Base-by-base conservation (phyloP, 2,888 invertebrate genomes). In the Loripinus fragilis region DNA sequence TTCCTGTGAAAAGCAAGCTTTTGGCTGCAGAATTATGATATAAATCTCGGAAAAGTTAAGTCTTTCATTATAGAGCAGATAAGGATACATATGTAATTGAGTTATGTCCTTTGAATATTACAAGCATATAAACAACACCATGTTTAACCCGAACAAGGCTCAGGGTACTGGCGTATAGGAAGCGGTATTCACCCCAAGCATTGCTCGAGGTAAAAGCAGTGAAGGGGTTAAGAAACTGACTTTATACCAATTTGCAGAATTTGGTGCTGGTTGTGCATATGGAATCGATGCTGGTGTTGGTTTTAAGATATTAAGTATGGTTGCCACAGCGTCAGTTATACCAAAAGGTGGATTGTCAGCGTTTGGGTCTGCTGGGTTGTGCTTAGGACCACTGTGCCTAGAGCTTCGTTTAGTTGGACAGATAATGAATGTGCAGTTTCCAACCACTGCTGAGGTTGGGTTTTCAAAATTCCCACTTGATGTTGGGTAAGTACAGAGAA, bases 391-490 rank as follows among this genome's bases (percentile, higher is more conserved):
- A 0, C 48, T 89, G 38, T 76, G 74, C 42, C 87, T 78, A 5
- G 80, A 81, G 50, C 76, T 88, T 20, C 60, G 71, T 38, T 73
- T 89, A 8, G 74, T 67, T 20, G 89, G 87, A 2, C 74, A 80
- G 48, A 74, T 89, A 20, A 69, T 86, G 70, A 73, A 83, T n/a
- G 69, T 82, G 3, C 52, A 64, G 12, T 87, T 89, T 71, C 89
- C 89, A 30, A 86, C 86, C 5, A 66, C 42, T 12, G 86, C 85
- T 12, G 86, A 86, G 60, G 65, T 88, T 1, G 80, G 73, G 7
- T 88, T 89, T 78, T 73, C 74, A 25, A 87, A 88, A 55, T 89
- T 89, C 70, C 89, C 89, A 38, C 48, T 89, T 17, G 85, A 85
- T 42, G 82, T 89, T 30, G 73, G 73, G 87, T 88, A 78, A 78